These are phyloP conservation scores for Leistus spinibarbis DNA, from an alignment of 2,888 invertebrate genomes.

Conservation along the genomic window DNA sequence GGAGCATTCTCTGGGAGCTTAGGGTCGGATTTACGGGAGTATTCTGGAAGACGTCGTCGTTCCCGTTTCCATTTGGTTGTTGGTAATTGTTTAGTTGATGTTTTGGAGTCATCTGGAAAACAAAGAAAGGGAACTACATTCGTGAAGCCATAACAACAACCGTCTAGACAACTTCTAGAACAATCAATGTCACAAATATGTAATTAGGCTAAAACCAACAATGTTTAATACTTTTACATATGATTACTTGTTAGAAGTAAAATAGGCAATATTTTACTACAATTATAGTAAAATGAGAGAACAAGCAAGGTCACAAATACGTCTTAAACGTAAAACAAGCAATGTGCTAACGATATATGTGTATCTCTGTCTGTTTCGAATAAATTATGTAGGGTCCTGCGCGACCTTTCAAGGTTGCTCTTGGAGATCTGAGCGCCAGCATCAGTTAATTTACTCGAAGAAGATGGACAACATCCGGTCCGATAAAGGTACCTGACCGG, in stretches of 20 bases:
- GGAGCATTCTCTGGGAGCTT: constrained; percentile 51
- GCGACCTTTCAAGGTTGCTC: constrained; percentile 36
- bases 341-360: no score
- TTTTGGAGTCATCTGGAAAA: constrained; percentile 50
- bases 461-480: constrained; percentile 49
- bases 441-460: constrained; percentile 38
- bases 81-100: constrained; percentile 64
- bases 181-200: constrained; percentile 41
- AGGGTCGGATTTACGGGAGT: constrained; percentile 55
- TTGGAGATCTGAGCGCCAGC: constrained; percentile 28
- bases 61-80: constrained; percentile 77
- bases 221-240: no score
- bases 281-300: no score
- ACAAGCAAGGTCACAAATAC: no score
- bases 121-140: not conserved
- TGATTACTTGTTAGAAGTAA: no score
- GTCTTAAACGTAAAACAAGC: no score
- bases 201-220: no score
- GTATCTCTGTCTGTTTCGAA: not conserved
- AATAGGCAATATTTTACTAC: no score
- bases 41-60: constrained; percentile 61
- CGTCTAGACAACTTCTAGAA: no score
- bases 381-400: not conserved
- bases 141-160: not conserved
- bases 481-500: not conserved